Conservation (phyloP, 2,888 invertebrate species). For the Prosopocoilus inquinatus region DNA sequence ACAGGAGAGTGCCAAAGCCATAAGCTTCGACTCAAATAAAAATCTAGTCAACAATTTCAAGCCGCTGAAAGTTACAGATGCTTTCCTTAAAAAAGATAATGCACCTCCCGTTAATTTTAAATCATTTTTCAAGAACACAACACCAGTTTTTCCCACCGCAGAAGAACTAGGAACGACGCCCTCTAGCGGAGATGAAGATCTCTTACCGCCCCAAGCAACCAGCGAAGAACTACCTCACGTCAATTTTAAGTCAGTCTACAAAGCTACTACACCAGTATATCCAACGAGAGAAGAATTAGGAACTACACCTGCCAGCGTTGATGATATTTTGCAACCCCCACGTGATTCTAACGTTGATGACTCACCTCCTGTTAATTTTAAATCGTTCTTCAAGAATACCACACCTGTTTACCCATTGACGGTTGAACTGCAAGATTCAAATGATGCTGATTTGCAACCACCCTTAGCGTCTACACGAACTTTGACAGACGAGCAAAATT, state of each 20-base stretch:
- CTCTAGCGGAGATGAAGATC: slow-evolving; percentile 9
- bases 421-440: no score
- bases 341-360: no score
- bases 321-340: slow-evolving; percentile 12
- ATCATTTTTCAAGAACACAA: slow-evolving; percentile 16
- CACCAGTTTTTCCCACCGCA: slow-evolving; percentile 17
- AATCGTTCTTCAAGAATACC: slow-evolving; percentile 15
- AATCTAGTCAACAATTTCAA: slow-evolving; percentile 6
- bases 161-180: slow-evolving; percentile 16
- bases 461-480: no score
- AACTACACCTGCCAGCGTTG: slow-evolving; percentile 11
- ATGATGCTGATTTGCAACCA: no score
- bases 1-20: slow-evolving; percentile 6
- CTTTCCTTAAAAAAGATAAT: slow-evolving; percentile 6
- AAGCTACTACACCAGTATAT: slow-evolving; percentile 15
- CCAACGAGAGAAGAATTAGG: slow-evolving; percentile 15
- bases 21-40: slow-evolving; percentile 9
- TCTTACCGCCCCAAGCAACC: slow-evolving; percentile 4
- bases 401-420: slow-evolving; percentile 15
- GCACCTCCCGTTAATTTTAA: slow-evolving; percentile 12
- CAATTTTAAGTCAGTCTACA: slow-evolving; percentile 7
- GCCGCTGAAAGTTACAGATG: slow-evolving; percentile 1
- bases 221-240: not conserved
- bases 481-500: not conserved
- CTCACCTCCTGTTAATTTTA: slow-evolving; percentile 11